phyloP scores from a whole-genome alignment of 2,113 vertebrate species.

The Engystomops pustulosus region DNA sequence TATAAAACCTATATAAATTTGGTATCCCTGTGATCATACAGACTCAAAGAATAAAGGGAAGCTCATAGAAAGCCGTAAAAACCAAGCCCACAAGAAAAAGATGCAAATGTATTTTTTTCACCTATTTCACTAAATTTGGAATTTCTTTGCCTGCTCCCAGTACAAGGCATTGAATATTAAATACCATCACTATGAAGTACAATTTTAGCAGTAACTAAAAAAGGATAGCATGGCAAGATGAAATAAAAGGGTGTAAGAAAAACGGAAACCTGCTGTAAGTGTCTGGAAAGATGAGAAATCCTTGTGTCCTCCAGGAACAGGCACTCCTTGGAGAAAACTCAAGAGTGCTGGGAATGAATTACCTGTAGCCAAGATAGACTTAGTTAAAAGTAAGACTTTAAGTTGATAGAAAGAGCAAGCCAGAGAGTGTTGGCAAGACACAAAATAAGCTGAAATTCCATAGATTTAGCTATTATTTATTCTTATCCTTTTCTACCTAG shows the following conservation, averaged over 20 bases:
- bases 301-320: conserved; percentile 31
- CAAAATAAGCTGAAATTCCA: conserved; percentile 1
- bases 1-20: no score
- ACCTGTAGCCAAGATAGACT: conserved; percentile 40
- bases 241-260: conserved; percentile 8
- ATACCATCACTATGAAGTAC: no score
- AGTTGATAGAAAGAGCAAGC: background rate
- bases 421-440: conserved; percentile 13
- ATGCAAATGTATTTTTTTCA: no score
- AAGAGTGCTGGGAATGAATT: conserved; percentile 10
- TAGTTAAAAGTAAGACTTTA: conserved; percentile 11
- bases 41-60: no score
- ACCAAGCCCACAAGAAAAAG: no score
- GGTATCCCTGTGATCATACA: no score
- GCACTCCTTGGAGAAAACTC: conserved; percentile 6
- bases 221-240: background rate
- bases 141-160: no score
- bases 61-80: no score
- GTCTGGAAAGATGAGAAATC: conserved; percentile 19
- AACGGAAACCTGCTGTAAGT: background rate
- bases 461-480: conserved; percentile 17
- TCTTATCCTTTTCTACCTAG: conserved; percentile 13
- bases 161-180: no score
- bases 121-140: no score
- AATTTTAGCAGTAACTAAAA: background rate